Conservation (phyloP, 2,113 vertebrate species). For the Copsychus sechellarum region DNA sequence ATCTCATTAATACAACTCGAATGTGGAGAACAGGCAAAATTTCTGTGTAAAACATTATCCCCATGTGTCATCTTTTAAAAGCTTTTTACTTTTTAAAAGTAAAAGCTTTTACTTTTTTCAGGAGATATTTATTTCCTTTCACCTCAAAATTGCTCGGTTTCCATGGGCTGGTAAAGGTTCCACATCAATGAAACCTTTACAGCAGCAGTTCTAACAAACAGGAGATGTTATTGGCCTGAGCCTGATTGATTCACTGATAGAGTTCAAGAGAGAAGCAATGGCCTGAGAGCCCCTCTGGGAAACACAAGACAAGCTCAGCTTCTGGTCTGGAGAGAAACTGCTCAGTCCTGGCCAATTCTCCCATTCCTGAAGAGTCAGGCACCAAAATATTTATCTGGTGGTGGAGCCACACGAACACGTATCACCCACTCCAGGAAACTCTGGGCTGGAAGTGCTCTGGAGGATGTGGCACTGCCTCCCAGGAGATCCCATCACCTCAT, state of each 20-base stretch:
- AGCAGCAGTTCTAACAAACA: background rate
- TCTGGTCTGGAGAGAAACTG: background rate
- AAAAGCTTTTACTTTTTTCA: background rate
- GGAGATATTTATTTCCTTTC: background rate
- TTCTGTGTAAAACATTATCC: background rate
- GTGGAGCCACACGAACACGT: accelerated
- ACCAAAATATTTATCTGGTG: background rate
- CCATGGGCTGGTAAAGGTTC: background rate
- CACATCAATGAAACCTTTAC: too few species aligned
- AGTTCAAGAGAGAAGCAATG: background rate
- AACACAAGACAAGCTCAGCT: background rate
- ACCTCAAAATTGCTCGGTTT: background rate
- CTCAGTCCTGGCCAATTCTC: background rate
- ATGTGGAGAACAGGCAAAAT: background rate
- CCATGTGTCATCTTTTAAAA: background rate
- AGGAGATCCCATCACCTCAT: background rate
- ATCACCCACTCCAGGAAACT: background rate
- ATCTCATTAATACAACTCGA: background rate
- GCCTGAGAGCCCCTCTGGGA: background rate
- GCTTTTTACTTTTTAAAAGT: too few species aligned
- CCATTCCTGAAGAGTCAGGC: background rate
- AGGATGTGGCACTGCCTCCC: background rate
- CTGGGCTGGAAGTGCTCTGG: background rate
- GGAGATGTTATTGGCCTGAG: background rate
- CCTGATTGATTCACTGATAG: background rate